A percentile compares a stretch with the other conserved stretches of the same genome.
These are phyloP conservation scores for Limonius californicus DNA, from an alignment of 1,140 invertebrate species.

Conservation along the genomic window DNA sequence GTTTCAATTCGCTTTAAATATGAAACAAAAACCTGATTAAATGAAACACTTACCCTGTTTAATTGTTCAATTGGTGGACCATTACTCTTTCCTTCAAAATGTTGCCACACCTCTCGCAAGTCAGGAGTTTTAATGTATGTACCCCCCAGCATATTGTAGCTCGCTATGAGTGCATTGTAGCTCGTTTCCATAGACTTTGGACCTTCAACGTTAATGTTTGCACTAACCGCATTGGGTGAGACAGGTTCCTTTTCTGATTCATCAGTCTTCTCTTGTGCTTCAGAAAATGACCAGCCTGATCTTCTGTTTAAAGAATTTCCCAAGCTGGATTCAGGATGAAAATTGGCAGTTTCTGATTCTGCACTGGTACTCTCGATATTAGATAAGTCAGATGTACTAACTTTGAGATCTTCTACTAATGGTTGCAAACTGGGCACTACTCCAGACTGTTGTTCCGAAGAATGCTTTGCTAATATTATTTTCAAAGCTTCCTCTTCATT, in stretches of 20 bases:
- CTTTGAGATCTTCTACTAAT: constrained; percentile 12
- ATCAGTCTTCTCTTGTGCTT: constrained; percentile 39
- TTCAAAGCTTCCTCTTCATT: constrained; percentile 64
- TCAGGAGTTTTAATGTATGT: constrained; percentile 55
- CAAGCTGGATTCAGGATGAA: constrained; percentile 25
- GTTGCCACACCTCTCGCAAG: constrained; percentile 55
- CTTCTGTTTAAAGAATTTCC: constrained; percentile 66
- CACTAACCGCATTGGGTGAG: neutral
- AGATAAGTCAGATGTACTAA: neutral
- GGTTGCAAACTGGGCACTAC: neutral
- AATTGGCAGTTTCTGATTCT: constrained; percentile 30
- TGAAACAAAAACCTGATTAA: too few relatives aligned
- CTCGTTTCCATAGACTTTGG: constrained; percentile 45
- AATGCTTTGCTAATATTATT: constrained; percentile 55
- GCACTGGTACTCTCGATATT: constrained; percentile 8
- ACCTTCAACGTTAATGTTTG: constrained; percentile 40
- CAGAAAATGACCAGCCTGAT: constrained; percentile 67
- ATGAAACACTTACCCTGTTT: too few relatives aligned
- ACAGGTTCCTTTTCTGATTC: neutral
- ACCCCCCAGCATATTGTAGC: constrained; percentile 53
- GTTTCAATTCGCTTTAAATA: too few relatives aligned
- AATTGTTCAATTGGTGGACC: neutral
- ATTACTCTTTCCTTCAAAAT: constrained; percentile 30
- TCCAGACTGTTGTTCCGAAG: constrained; percentile 13
- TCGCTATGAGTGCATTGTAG: constrained; percentile 53